Evolutionary conservation across 2,888 invertebrate species (phyloP).

Genomic region (Empis livida): DNA sequence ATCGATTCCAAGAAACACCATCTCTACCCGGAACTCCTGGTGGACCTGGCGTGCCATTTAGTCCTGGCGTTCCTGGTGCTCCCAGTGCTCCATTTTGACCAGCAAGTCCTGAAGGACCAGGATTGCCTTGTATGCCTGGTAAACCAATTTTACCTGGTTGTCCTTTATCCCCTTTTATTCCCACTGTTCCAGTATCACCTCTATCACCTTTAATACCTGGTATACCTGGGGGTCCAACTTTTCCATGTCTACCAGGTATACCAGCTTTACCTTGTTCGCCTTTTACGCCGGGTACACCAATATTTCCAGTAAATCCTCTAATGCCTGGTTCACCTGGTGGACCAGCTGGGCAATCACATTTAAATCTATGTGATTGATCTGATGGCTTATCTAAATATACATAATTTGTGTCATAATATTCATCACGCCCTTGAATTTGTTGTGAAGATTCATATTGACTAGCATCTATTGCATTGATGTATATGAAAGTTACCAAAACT

Average conservation of each 20-base stretch:
- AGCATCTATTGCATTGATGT: no score
- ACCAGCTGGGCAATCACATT: conserved; percentile 45
- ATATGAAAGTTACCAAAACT: no score
- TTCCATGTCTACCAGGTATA: conserved; percentile 60
- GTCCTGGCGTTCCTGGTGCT: conserved; percentile 36
- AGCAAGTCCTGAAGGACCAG: conserved; percentile 60
- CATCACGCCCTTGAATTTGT: no score
- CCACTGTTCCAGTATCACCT: conserved; percentile 51
- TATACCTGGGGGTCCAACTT: conserved; percentile 48
- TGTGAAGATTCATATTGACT: no score
- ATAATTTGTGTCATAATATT: no score
- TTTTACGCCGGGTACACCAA: conserved; percentile 61
- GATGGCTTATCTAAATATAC: no score
- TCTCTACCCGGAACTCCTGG: conserved; percentile 41
- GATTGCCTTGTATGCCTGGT: conserved; percentile 54
- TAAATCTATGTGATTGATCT: no score
- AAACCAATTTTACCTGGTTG: conserved; percentile 49
- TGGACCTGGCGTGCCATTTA: conserved; percentile 47
- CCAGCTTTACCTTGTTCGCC: conserved; percentile 62
- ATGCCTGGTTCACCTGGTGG: conserved; percentile 58
- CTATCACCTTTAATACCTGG: conserved; percentile 59
- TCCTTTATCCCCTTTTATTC: conserved; percentile 34
- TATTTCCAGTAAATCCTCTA: conserved; percentile 39
- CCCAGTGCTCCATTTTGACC: conserved; percentile 71
- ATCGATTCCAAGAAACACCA: conserved; percentile 38